Base-by-base conservation (phyloP, 1,140 invertebrate genomes). In the Lanistes nyassanus region DNA sequence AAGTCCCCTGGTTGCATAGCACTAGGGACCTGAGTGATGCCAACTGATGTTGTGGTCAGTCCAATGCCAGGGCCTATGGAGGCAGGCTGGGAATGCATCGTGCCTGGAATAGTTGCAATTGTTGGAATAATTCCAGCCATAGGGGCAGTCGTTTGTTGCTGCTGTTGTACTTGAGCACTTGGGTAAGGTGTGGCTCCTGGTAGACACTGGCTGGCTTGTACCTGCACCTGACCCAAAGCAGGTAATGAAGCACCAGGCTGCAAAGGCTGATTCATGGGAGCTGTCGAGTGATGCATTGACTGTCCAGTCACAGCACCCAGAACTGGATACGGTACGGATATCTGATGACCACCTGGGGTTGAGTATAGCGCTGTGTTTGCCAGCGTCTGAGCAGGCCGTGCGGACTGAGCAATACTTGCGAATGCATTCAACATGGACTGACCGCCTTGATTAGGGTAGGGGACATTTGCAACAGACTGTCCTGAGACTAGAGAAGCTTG, bases 61-160 rank as follows among this genome's bases (percentile, higher is more conserved):
- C 23, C 34, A 29, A 55, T 9, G 51, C 51, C 55, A 26, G 70
- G 26, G 31, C n/a, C 42, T 47, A 47, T n/a, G 21, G 70, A 9
- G 70, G 37, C 70, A n/a, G 55, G 70, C 55, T 72, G 70, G 70
- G 70, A 72, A 72, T 72, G 70, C 55, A 72, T 37, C 4, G 37
- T 72, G 70, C 55, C 70, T 16, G 70, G 70, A 62, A 72, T 62
- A 16, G 56, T 42, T 13, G 70, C n/a, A 29, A 26, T 56, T 37
- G 56, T 55, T 36, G 68, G 56, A 55, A n/a, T 21, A n/a, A 55
- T 60, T 34, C 13, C 56, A 9, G 56, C n/a, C 29, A 31, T 60
- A 19, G 56, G 26, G 26, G 68, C 51, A 42, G n/a, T 31, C 29
- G 70, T 19, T 58, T 55, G 53, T 19, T 31, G 70, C n/a, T 60